Percentiles rank a stretch among this genome's conserved stretches.
These are phyloP conservation scores for Poecilia gillii DNA, from an alignment of 2,797 vertebrate species.

Conservation along the genomic window DNA sequence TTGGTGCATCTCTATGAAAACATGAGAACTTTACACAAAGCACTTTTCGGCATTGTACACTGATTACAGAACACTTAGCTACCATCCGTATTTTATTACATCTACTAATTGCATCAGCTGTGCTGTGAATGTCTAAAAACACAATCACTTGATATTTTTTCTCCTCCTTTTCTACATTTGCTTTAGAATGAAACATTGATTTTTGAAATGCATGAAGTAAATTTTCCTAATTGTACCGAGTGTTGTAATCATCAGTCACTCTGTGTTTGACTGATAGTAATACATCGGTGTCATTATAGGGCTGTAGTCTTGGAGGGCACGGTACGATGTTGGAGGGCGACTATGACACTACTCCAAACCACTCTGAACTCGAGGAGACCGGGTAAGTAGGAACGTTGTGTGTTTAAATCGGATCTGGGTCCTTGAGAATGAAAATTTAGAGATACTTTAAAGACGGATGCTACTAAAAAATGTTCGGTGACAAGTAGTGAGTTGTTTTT, in stretches of 20 bases:
- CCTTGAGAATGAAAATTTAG: background rate
- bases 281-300: constrained; percentile 71
- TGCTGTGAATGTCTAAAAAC: constrained; percentile 23
- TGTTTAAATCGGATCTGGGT: background rate
- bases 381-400: constrained; percentile 84
- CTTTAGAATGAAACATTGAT: constrained; percentile 48
- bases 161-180: constrained; percentile 36
- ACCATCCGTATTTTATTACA: constrained; percentile 32
- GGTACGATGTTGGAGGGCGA: constrained; percentile 88
- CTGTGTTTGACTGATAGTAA: constrained; percentile 21
- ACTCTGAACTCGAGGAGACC: constrained; percentile 84
- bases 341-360: constrained; percentile 87
- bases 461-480: background rate
- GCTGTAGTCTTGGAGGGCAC: constrained; percentile 91
- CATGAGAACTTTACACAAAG: constrained; percentile 13
- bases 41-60: constrained; percentile 16
- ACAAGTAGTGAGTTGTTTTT: background rate
- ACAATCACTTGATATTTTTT: constrained; percentile 16
- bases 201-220: constrained; percentile 68
- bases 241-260: background rate
- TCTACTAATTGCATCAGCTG: constrained; percentile 71
- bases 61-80: constrained; percentile 22
- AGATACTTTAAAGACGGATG: background rate
- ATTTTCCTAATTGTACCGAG: constrained; percentile 3
- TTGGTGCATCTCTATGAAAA: constrained; percentile 15